Base-by-base conservation (phyloP, 1,140 invertebrate species). In the Panagrolaimus sp. region DNA sequence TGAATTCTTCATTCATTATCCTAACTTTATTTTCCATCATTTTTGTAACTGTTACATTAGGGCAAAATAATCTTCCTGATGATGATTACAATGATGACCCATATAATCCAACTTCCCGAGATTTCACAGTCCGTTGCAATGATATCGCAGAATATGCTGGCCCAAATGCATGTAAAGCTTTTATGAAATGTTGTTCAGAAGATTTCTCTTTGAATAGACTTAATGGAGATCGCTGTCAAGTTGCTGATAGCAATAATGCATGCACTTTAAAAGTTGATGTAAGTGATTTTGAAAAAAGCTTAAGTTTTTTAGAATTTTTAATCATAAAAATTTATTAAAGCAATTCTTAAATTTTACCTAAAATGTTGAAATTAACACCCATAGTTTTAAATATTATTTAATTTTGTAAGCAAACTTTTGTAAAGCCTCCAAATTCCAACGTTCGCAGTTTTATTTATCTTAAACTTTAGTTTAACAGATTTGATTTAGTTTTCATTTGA, bases 141-240 rank as follows among this genome's bases (percentile, higher is more conserved):
- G 52, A 58, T 26, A 21, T 58, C 17, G 52, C 52, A n/a, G 52
- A 58, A 58, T 58, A 26, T 17, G 52, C 52, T 21, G 52, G 52
- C 4, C 52, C 52, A 26, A 62, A 69, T 17, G 47, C 70, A 1
- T 73, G 71, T 69, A 65, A 73, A 26, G 47, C 43, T 38, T 73
- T 73, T 66, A 69, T n/a, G 8, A 38, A 44, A 14, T 73, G 71
- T 32, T 73, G 71, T 28, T 70, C 65, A 15, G 71, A 69, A 43
- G 71, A 73, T 1, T 70, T 70, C 28, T 44, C 46, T 4, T 63
- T 73, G 15, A 73, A 73, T 45, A 73, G 69, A 14, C 28, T 73
- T 9, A 73, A 73, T 24, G 71, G 71, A 4, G 71, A 73, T 38
- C 44, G 43, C 3, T 73, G 71, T 43, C 71, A 73, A 44, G 17